Base-by-base conservation (phyloP, 53 echinoderm and acorn worm species). In the Arbacia lixula region DNA sequence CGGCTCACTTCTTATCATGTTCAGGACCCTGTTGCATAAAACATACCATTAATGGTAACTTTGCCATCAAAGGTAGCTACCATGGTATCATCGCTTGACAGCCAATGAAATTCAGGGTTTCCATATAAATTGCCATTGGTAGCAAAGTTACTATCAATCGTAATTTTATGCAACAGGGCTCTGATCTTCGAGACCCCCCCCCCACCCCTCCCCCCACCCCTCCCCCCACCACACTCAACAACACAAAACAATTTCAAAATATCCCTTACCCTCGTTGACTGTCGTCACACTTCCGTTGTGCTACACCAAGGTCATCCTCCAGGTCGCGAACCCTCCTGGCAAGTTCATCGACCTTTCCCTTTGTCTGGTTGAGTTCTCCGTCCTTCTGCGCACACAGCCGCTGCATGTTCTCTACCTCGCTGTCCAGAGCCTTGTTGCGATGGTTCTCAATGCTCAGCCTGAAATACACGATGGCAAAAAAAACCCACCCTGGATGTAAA, bases 331-430 rank as follows among this genome's bases (percentile, higher is more conserved):
- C 63, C 42, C 92, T 96, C 58, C 89, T 82, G 52, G 74, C 79
- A 43, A 96, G 72, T 21, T 96, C 94, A 66, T 89, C 97, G 60
- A 64, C 86, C 54, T 87, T 82, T n/a, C 82, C 87, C 75, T 83
- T 46, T 46, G 49, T 62, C 65, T 90, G 90, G 36, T 95, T 89
- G 64, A 90, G 62, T 54, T 95, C 95, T 52, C 81, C 84, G 37
- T 95, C 95, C 73, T 92, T 95, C 76, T 92, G 89, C n/a, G 83
- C 90, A 73, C 89, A 89, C 29, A 95, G 73, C 53, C 82, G 72
- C 82, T 92, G 90, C 41, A 92, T 52, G 54, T 68, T 89, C 6
- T 84, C 86, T 5, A 95, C 60, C 22, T 57, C 58, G n/a, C 14
- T 5, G 22, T 57, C 58, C 5, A 57, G 58, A 5, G 21, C 22